A percentile compares a stretch with the other conserved stretches of the same genome.
phyloP scores from a whole-genome alignment of 2,888 invertebrate genomes.

The Pterostichus madidus region DNA sequence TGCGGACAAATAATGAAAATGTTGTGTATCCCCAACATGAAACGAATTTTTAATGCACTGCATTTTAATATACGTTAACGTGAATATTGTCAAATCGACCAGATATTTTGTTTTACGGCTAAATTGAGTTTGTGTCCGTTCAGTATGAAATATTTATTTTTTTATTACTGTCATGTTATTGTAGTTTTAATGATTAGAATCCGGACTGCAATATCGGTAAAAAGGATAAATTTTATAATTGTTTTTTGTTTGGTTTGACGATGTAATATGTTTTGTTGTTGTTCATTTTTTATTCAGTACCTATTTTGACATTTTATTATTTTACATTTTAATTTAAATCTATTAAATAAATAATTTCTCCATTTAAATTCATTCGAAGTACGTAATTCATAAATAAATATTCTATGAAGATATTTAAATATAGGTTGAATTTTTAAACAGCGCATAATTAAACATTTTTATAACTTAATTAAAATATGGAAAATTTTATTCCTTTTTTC shows the following conservation, averaged over 20 bases:
- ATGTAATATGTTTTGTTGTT: slow-evolving; percentile 26
- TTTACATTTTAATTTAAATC: slow-evolving; percentile 38
- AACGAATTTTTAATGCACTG: slow-evolving; percentile 51
- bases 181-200: slow-evolving; percentile 60
- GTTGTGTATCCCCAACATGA: slow-evolving; percentile 35
- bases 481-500: too few species aligned
- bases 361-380: not conserved
- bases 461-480: too few species aligned
- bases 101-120: slow-evolving; percentile 47
- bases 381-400: too few species aligned
- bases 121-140: slow-evolving; percentile 43
- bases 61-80: slow-evolving; percentile 46
- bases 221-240: slow-evolving; percentile 45
- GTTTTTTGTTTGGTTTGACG: slow-evolving; percentile 11
- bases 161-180: slow-evolving; percentile 61
- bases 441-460: not conserved
- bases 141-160: slow-evolving; percentile 58
- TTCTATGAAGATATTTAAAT: not conserved
- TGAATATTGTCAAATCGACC: slow-evolving; percentile 46
- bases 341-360: slow-evolving; percentile 21
- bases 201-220: slow-evolving; percentile 31
- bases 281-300: slow-evolving; percentile 33
- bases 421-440: not conserved
- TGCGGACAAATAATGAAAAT: slow-evolving; percentile 49
- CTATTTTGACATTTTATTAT: slow-evolving; percentile 22